phyloP scores from a whole-genome alignment of 2,113 vertebrate species.

The Plestiodon gilberti region DNA sequence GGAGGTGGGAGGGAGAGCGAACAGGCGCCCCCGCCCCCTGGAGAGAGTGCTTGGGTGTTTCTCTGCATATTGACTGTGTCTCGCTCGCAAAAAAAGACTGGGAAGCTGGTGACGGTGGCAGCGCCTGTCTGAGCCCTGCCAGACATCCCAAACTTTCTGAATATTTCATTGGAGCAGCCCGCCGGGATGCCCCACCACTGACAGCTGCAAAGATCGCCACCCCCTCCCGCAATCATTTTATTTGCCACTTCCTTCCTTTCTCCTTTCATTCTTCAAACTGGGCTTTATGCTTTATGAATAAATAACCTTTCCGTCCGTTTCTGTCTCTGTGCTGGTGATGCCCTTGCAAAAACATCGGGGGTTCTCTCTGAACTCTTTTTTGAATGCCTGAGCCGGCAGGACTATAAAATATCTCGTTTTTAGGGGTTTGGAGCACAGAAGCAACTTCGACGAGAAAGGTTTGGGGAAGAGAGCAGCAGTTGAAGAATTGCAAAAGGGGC shows the following conservation, averaged over 20 bases:
- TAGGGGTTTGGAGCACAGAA: not conserved
- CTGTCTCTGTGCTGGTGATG: not conserved
- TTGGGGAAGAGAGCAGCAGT: conserved; percentile 18
- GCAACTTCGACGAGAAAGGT: not conserved
- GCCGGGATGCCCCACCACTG: no score
- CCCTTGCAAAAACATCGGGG: not conserved
- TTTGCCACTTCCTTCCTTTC: conserved; percentile 35
- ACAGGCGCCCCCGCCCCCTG: not conserved
- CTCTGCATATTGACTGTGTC: no score
- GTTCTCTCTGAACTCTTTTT: not conserved
- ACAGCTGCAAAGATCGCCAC: conserved; percentile 36
- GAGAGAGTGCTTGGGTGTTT: not conserved
- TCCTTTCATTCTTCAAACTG: no score
- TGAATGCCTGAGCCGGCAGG: conserved; percentile 26
- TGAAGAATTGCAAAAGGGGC: not conserved
- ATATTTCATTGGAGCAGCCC: no score
- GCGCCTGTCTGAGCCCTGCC: no score
- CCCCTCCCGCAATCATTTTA: not conserved
- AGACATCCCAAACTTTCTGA: no score
- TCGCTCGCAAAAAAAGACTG: no score
- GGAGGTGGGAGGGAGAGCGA: not conserved
- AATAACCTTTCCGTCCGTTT: no score
- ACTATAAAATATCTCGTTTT: conserved; percentile 1
- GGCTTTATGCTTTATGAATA: no score
- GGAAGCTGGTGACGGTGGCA: no score